Conservation (phyloP, 2,797 vertebrate genomes). For the Hylomyscus alleni region DNA sequence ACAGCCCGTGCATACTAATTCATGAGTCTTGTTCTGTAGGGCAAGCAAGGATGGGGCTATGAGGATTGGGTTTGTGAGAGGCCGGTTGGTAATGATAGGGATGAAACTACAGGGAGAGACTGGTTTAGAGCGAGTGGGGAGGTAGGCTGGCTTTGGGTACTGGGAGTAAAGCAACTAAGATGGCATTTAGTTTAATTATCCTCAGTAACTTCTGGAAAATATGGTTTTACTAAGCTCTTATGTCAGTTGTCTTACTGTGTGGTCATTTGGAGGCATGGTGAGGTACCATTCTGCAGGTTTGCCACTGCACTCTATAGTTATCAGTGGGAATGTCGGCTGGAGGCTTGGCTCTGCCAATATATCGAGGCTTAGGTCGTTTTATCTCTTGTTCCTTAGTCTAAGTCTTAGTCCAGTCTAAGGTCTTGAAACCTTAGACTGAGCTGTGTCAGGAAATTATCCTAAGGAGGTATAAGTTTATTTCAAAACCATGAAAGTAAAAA, state of each 20-base stretch:
- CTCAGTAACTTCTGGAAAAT: background rate
- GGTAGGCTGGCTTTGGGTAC: background rate
- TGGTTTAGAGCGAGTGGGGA: background rate
- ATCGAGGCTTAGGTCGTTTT: background rate
- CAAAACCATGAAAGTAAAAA: background rate
- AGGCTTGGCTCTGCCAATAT: background rate
- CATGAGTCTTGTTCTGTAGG: background rate
- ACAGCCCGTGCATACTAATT: background rate
- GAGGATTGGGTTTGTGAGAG: background rate
- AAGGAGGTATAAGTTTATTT: background rate
- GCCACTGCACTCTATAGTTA: accelerated
- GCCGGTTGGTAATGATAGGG: background rate
- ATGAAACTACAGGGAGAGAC: background rate
- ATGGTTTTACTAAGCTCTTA: background rate
- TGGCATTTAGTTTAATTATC: background rate
- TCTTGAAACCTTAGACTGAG: background rate
- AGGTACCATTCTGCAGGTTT: background rate
- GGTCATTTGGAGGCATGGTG: background rate
- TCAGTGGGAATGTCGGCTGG: background rate
- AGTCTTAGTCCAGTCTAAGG: no score
- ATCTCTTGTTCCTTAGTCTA: background rate
- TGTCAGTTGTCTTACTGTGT: background rate
- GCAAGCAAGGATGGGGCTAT: background rate
- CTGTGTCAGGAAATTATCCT: background rate
- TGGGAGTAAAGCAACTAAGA: background rate